A percentile compares a stretch with the other conserved stretches of the same genome.
Conservation (phyloP, 2,888 invertebrate species). For the Eucera pruinosa region DNA sequence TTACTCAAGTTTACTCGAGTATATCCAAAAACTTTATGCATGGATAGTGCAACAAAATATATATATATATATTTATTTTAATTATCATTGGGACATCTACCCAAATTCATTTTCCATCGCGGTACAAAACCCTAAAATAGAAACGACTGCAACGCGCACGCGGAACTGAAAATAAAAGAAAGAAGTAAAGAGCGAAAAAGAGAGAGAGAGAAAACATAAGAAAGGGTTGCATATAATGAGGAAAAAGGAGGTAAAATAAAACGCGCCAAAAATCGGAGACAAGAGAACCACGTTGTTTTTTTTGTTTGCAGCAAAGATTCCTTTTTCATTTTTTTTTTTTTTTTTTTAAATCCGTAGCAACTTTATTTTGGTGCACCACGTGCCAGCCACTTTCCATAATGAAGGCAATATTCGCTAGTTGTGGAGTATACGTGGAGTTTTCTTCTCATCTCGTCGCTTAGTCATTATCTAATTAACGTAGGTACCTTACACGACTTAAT, state of each 20-base stretch:
- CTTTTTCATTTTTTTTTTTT: slow-evolving; percentile 7
- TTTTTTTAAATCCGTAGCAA: slow-evolving; percentile 69
- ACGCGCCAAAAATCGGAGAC: slow-evolving; percentile 61
- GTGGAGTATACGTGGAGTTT: slow-evolving; percentile 74
- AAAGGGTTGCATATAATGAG: slow-evolving; percentile 9
- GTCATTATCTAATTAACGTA: slow-evolving; percentile 71
- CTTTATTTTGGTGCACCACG: slow-evolving; percentile 81
- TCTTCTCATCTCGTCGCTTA: slow-evolving; percentile 68
- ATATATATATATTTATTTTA: too few relatives aligned
- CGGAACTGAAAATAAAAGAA: background rate
- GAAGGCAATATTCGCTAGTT: slow-evolving; percentile 80
- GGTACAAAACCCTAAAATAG: slow-evolving; percentile 42
- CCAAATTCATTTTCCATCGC: too few relatives aligned
- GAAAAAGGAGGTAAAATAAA: slow-evolving; percentile 23
- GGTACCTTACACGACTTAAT: slow-evolving; percentile 76
- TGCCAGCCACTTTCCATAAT: slow-evolving; percentile 79
- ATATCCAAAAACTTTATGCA: too few relatives aligned
- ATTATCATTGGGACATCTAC: too few relatives aligned
- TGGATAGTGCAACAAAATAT: too few relatives aligned
- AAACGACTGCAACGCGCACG: slow-evolving; percentile 3
- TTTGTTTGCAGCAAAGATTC: slow-evolving; percentile 55
- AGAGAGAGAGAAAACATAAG: background rate
- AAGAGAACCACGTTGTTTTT: slow-evolving; percentile 63
- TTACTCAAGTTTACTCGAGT: too few relatives aligned
- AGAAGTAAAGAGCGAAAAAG: background rate